Evolutionary conservation across 2,888 invertebrate genomes (phyloP), one percentile per base, ranked within the genome.

Genomic region (Platycheirus rosarum): DNA sequence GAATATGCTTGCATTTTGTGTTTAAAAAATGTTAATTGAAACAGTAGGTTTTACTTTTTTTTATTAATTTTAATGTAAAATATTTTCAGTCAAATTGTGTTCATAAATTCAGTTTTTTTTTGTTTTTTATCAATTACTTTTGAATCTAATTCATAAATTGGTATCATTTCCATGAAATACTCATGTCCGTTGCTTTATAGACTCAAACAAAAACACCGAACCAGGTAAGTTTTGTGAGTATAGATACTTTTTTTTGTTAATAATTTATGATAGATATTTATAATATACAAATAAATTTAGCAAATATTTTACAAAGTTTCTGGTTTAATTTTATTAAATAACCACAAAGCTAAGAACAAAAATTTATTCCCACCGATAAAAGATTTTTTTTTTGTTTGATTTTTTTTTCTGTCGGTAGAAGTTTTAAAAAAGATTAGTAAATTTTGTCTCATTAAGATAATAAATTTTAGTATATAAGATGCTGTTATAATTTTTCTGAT

Each of bases 1-100:
- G 70, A 80, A 73, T 75, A 79, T 85, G 75, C 57, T 79, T 73
- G 57, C 23, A 46, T 73, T 63, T 23, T 23, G 40, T 18, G 63
- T 37, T 73, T 23, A 42, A 26, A 78, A 46, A 74, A 65, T 66
- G 20, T 62, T 55, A 68, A 74, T 84, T 84, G 76, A 71, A 74
- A 70, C 79, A 82, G 85, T 85, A 86, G 86, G 85, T 85, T 84
- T 82, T 85, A 78, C 63, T 74, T 78, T 84, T 55, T 29, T 40
- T 57, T 23, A 20, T 55, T 66, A 76, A 65, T 46, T 79, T 69
- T 55, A 46, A 53, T 85, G 70, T 76, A 69, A 60, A 74, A 46
- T 70, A 74, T 69, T 68, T 82, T 85, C 76, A 85, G 85, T 85
- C 85, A 85, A 80, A 82, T 82, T 71, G 76, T 80, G 65, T 80